Base-by-base conservation (phyloP, 1,140 invertebrate species). In the Drosophila pectinifera region DNA sequence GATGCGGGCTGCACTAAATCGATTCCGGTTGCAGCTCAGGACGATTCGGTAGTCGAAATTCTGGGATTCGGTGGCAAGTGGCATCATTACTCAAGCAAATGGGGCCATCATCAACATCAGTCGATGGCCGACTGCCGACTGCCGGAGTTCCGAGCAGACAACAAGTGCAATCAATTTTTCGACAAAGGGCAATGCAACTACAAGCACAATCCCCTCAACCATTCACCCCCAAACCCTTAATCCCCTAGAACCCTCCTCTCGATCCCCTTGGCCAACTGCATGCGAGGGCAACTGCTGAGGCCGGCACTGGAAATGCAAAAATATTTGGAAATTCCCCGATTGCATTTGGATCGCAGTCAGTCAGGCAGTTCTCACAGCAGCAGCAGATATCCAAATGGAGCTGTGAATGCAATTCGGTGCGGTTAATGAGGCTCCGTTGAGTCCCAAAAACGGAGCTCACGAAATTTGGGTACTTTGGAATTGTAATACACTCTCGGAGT, bases 41-140 rank as follows among this genome's bases (percentile, higher is more conserved):
- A 26, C 26, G 5, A 53, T 22, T 34, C 31, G 31, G 49, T 36
- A 34, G 48, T 51, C 28, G 28, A 36, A 51, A 51, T 14, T 51
- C 48, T 16, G 16, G 6, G 28, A 24, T 38, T 63, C 65, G 42
- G 39, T 43, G 24, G 74, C 78, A 81, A 86, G 83, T 86, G 79
- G 83, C 83, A 88, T 86, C 83, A 86, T 86, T 86, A 86, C 83
- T 88, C 70, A 88, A 73, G 70, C 83, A 88, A 86, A 86, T 86
- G 83, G 84, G 83, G 84, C 72, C 83, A 86, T 88, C 83, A 88
- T 69, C 80, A 55, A 31, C 75, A 78, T 43, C 73, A 65, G 61
- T 55, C 81, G 62, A 68, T 18, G 54, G 54, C 43, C 53, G 46
- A 31, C 41, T 39, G 65, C 39, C 65, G 41, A 22, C 39, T 39